These are phyloP conservation scores for Lepus oiostolus DNA, from an alignment of 2,797 vertebrate genomes.

Conservation along the genomic window DNA sequence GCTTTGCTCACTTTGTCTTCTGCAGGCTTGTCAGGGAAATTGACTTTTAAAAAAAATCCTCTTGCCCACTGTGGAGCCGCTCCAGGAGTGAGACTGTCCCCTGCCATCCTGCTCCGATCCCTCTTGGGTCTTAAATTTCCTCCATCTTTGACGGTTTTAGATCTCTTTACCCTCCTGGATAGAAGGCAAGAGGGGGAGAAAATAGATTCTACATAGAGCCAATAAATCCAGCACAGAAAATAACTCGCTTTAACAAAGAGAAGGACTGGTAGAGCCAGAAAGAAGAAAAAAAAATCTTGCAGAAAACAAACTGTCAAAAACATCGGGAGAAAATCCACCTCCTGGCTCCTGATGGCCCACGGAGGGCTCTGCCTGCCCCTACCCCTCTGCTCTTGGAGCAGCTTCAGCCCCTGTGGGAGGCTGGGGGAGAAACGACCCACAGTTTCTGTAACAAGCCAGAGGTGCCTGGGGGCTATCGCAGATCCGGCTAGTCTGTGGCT, in stretches of 20 bases:
- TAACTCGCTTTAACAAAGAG: constrained; percentile 65
- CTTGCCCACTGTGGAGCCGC: neutral
- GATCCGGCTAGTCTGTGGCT: neutral
- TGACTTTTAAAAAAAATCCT: constrained; percentile 24
- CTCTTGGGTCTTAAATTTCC: constrained; percentile 67
- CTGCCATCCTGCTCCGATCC: neutral
- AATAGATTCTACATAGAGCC: constrained; percentile 70
- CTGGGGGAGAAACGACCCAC: neutral
- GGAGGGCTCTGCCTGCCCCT: neutral
- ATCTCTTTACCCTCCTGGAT: constrained; percentile 56
- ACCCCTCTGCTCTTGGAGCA: neutral
- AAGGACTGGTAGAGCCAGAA: neutral
- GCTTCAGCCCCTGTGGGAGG: neutral
- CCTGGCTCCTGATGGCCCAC: neutral
- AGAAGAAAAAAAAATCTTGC: neutral
- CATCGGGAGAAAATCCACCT: neutral
- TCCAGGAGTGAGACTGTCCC: neutral
- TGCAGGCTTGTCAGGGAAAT: constrained; percentile 2
- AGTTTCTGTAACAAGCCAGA: neutral
- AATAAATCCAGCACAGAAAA: constrained; percentile 71
- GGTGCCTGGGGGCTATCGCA: neutral
- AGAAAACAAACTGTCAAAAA: constrained; percentile 20
- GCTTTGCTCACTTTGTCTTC: neutral
- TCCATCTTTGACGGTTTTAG: constrained; percentile 68
- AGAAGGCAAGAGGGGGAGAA: constrained; percentile 69